These are phyloP conservation scores for Agrenia bidenticulata DNA, from an alignment of 2,888 invertebrate genomes.

Conservation along the genomic window DNA sequence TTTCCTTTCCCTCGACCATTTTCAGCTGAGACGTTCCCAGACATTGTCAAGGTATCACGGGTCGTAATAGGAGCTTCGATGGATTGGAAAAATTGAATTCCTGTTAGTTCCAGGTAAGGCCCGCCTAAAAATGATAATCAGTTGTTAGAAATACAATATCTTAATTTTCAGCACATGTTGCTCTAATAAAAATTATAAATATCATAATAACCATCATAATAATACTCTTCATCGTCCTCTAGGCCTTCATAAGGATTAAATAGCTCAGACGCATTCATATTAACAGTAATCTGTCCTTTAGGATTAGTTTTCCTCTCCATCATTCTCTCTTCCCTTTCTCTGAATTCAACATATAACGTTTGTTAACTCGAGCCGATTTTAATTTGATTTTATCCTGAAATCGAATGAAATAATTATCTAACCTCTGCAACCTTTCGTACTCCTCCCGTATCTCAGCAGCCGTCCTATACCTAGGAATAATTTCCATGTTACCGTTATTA, in stretches of 20 bases:
- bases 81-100: conserved; percentile 88
- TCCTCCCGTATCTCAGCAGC: conserved; percentile 95
- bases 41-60: conserved; percentile 79
- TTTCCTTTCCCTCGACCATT: conserved; percentile 73
- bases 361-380: too few relatives aligned
- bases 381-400: too few relatives aligned
- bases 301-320: conserved; percentile 91
- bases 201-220: conserved; percentile 37
- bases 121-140: conserved; percentile 30
- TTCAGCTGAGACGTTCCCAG: conserved; percentile 78
- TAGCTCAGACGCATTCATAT: conserved; percentile 88
- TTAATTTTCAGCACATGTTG: neutral
- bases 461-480: conserved; percentile 86
- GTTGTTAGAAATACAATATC: conserved; percentile 7
- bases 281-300: conserved; percentile 79
- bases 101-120: conserved; percentile 84
- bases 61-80: conserved; percentile 88
- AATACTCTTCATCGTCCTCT: conserved; percentile 58
- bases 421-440: conserved; percentile 74
- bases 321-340: conserved; percentile 81
- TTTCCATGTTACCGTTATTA: conserved; percentile 47
- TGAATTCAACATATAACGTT: conserved; percentile 51
- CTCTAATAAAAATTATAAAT: neutral
- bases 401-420: too few relatives aligned
- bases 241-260: conserved; percentile 75